Evolutionary conservation across 2,113 vertebrate species (phyloP).

Genomic region (Apteryx mantelli): DNA sequence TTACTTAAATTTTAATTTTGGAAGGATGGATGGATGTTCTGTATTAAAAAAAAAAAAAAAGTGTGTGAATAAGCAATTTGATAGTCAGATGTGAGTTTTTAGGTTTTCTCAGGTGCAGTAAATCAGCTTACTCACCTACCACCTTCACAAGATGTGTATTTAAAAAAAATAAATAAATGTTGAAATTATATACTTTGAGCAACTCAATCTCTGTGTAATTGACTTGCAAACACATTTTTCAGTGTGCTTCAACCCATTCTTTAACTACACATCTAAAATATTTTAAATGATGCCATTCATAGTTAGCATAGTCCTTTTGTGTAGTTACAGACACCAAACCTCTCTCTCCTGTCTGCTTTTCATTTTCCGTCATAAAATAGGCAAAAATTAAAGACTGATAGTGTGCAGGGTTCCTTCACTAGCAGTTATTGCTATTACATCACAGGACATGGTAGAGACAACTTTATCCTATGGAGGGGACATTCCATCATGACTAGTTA

Average conservation of each 20-base stretch:
- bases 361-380: not conserved
- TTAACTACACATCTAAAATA: not conserved
- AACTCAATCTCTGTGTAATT: not conserved
- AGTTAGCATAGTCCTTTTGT: not conserved
- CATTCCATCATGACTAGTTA: not conserved
- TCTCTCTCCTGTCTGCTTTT: not conserved
- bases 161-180: not conserved
- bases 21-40: not conserved
- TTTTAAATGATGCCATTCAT: not conserved
- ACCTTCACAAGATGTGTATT: not conserved
- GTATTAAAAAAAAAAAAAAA: not conserved
- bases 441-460: accelerated
- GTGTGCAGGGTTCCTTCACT: not conserved
- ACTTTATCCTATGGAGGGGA: not conserved
- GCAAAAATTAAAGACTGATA: not conserved
- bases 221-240: not conserved
- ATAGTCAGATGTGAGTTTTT: not conserved
- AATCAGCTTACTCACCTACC: not conserved
- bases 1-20: not conserved
- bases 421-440: not conserved
- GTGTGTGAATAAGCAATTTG: accelerated
- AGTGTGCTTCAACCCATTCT: not conserved
- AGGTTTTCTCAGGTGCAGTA: not conserved
- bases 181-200: not conserved
- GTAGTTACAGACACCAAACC: not conserved